Conservation (phyloP, 2,888 invertebrate genomes). For the Cinara cedri region DNA sequence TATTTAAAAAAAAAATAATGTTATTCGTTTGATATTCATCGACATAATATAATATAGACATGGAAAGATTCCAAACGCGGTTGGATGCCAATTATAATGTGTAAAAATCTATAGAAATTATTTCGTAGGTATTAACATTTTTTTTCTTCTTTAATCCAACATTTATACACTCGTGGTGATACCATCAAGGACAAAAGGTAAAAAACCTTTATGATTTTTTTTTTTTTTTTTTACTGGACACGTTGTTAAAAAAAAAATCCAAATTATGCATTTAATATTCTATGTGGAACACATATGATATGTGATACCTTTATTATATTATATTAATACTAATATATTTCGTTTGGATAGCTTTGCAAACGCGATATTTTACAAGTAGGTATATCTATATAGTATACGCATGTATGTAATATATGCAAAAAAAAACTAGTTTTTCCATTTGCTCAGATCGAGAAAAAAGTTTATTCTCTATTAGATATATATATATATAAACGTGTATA, state of each 20-base stretch:
- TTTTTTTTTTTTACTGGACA: neutral
- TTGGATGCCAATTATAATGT: constrained; percentile 42
- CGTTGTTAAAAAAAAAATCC: neutral
- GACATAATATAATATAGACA: neutral
- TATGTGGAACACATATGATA: too few relatives aligned
- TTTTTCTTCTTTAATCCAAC: constrained; percentile 3
- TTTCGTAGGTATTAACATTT: constrained; percentile 1
- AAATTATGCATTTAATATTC: neutral
- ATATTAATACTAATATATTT: neutral
- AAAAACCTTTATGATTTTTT: neutral
- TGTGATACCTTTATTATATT: neutral
- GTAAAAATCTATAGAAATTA: neutral
- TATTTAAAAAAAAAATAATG: neutral
- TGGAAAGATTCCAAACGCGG: constrained; percentile 44
- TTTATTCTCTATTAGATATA: too few relatives aligned
- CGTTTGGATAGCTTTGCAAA: too few relatives aligned
- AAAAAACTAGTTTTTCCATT: too few relatives aligned
- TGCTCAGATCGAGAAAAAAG: too few relatives aligned
- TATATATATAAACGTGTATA: too few relatives aligned
- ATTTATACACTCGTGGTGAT: neutral
- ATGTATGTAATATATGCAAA: too few relatives aligned
- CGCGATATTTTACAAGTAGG: too few relatives aligned
- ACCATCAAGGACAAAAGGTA: neutral
- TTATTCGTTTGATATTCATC: constrained; percentile 26
- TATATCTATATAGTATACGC: too few relatives aligned